phyloP scores from a whole-genome alignment of 2,113 vertebrate species.

The Seriola quinqueradiata region DNA sequence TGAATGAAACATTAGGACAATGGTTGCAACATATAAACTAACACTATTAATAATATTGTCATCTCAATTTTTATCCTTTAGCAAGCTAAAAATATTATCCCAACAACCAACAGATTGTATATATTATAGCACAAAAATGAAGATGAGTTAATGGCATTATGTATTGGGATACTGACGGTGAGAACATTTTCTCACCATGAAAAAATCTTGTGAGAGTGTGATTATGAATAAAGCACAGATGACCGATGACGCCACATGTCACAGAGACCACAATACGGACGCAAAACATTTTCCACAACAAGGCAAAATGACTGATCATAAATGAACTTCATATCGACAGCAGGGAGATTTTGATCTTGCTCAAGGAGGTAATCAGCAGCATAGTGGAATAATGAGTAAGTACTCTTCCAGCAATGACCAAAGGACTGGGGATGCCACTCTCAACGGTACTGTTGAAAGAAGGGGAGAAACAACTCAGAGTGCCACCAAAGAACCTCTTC shows the following conservation, averaged over 20 bases:
- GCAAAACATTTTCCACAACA: background rate
- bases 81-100: background rate
- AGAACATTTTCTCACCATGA: too few relatives aligned
- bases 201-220: too few relatives aligned
- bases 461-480: background rate
- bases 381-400: constrained; percentile 10
- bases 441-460: background rate
- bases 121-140: too few relatives aligned
- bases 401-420: background rate
- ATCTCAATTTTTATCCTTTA: background rate
- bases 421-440: background rate
- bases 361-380: background rate
- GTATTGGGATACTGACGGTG: too few relatives aligned
- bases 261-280: background rate
- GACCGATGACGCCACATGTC: background rate
- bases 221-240: too few relatives aligned
- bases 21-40: background rate
- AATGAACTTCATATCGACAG: background rate
- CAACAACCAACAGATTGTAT: background rate
- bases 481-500: constrained; percentile 40
- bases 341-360: constrained; percentile 15
- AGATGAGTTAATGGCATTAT: too few relatives aligned
- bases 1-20: background rate
- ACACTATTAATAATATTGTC: background rate
- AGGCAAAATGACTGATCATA: background rate